Evolutionary conservation across 2,113 vertebrate genomes (phyloP), one percentile per base, ranked within the genome.

Genomic region (Scytalopus superciliaris): DNA sequence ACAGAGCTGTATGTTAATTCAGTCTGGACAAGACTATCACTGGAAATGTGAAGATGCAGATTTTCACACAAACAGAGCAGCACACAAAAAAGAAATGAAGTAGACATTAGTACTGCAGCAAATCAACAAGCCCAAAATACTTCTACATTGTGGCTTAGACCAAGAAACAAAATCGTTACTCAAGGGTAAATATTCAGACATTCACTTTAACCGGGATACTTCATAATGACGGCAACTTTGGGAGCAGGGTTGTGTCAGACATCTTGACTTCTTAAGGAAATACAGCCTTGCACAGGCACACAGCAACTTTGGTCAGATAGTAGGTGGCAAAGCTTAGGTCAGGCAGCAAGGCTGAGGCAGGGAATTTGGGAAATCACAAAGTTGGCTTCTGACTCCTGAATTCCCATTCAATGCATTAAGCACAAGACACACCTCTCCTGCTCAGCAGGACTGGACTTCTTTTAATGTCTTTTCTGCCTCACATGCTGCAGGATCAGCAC

Each of bases 1-100:
- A 39, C 59, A 52, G 45, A 74, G 75, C 57, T 94, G 97, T 86
- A 37, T 70, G 72, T 84, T 94, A 96, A 93, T 95, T 83, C 89
- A 87, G 53, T 28, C 83, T 40, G 56, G 44, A 93, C 37, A 57
- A 67, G 45, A 7, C 49, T 78, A 15, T 24, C 74, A n/a, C 44
- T 75, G 35, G 91, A 93, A 92, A 74, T 25, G 59, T 39, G 66
- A 86, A 94, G 77, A 89, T 47, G 53, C 31, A 62, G 42, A 27
- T 89, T 97, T 92, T 85, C 67, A 56, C 25, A 49, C 52, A 69
- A 89, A 40, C 1, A 3, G 35, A 68, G 37, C 0, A 2, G 49
- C 23, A 37, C 23, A 12, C 50, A 16, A 22, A 40, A 39, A 83
- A 27, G 11, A 49, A 64, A 47, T 0, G 2, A 66, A 21, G 88